Evolutionary conservation across 2,797 vertebrate genomes (phyloP).

Genomic region (Catamblyrhynchus diadema): DNA sequence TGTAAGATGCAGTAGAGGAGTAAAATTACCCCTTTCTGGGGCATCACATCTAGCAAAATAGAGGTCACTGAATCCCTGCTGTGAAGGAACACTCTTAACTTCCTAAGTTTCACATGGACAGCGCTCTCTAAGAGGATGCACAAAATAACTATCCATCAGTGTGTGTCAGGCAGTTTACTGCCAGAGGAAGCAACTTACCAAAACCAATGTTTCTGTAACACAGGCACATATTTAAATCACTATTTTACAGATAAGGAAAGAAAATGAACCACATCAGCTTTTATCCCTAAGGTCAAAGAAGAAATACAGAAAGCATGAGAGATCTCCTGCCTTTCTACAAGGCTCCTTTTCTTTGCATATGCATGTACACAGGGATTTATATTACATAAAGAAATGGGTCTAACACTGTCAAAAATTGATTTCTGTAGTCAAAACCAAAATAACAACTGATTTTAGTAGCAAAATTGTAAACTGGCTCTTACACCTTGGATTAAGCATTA

Average conservation of each 20-base stretch:
- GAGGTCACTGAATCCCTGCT: neutral
- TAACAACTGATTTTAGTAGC: neutral
- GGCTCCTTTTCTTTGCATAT: neutral
- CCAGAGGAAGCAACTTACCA: neutral
- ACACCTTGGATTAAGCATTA: neutral
- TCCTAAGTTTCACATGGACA: neutral
- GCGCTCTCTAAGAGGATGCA: neutral
- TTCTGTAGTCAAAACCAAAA: neutral
- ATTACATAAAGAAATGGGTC: neutral
- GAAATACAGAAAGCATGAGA: neutral
- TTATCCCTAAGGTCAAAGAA: neutral
- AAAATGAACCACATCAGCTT: neutral
- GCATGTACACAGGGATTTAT: neutral
- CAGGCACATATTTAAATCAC: neutral
- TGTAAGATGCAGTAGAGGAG: neutral
- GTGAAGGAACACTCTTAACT: neutral
- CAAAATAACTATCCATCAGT: neutral
- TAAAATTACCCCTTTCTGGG: neutral
- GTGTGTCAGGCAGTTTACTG: neutral
- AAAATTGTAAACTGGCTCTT: neutral
- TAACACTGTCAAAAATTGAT: neutral
- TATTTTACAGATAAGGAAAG: neutral
- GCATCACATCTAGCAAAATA: neutral
- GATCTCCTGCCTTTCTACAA: neutral
- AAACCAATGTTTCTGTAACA: slow-evolving; percentile 4